These are phyloP conservation scores for Polypterus bichir DNA, from an alignment of 2,113 vertebrate genomes.

Conservation along the genomic window DNA sequence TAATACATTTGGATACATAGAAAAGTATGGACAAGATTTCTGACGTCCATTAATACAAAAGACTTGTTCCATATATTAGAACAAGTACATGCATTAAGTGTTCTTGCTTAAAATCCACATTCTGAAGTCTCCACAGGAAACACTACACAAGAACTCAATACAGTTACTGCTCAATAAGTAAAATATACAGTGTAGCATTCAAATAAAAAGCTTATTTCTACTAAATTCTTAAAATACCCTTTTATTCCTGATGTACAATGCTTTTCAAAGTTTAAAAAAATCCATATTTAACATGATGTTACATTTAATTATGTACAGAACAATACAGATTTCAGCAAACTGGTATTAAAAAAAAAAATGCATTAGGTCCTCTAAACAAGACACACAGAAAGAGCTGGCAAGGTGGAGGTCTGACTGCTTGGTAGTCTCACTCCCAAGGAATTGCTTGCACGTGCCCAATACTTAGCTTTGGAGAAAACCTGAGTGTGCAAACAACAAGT, in stretches of 20 bases:
- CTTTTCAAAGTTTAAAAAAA: background rate
- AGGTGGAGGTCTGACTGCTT: background rate
- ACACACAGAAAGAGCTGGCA: background rate
- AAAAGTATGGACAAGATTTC: slow-evolving; percentile 21
- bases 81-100: slow-evolving; percentile 31
- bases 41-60: slow-evolving; percentile 18
- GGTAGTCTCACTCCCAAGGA: background rate
- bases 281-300: background rate
- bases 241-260: background rate
- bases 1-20: slow-evolving; percentile 42
- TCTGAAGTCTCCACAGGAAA: slow-evolving; percentile 37
- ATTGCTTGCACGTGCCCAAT: slow-evolving; percentile 27
- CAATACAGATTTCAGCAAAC: background rate
- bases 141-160: slow-evolving; percentile 24
- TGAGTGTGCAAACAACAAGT: slow-evolving; percentile 42
- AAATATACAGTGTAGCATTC: background rate
- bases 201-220: background rate
- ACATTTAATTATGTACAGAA: background rate
- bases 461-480: slow-evolving; percentile 41
- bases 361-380: background rate
- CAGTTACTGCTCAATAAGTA: slow-evolving; percentile 19
- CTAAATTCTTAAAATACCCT: background rate
- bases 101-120: slow-evolving; percentile 21
- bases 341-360: background rate
- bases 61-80: slow-evolving; percentile 25